These are phyloP conservation scores for Poeciliopsis occidentalis DNA, from an alignment of 2,113 vertebrate genomes.

Conservation along the genomic window DNA sequence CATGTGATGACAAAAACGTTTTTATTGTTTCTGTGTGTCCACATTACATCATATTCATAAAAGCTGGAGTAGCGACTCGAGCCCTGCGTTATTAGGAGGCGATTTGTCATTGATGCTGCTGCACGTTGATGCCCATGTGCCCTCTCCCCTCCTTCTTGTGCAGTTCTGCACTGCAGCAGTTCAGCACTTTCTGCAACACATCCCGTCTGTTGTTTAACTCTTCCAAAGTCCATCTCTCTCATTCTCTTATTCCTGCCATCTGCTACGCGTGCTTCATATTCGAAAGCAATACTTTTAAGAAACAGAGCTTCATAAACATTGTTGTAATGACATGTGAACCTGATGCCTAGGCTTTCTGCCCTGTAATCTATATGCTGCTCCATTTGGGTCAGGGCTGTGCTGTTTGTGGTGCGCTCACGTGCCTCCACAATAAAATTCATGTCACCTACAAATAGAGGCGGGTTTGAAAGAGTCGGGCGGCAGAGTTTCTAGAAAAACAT, in stretches of 20 bases:
- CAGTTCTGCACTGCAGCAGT: conserved; percentile 70
- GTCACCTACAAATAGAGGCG: background rate
- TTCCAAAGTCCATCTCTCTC: background rate
- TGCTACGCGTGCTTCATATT: conserved; percentile 6
- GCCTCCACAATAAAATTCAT: conserved; percentile 1
- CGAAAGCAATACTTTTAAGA: background rate
- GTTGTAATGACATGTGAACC: conserved; percentile 35
- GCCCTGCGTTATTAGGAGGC: conserved; percentile 47
- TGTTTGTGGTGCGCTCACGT: conserved; percentile 14
- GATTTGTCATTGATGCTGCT: conserved; percentile 61
- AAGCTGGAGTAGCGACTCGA: conserved; percentile 39
- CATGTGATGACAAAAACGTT: background rate
- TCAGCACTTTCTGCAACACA: conserved; percentile 62
- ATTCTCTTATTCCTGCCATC: conserved; percentile 49
- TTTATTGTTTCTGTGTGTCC: background rate
- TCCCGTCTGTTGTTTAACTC: conserved; percentile 17
- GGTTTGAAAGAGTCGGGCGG: background rate
- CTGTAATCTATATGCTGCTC: conserved; percentile 54
- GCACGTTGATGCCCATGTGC: conserved; percentile 73
- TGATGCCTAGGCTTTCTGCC: conserved; percentile 42
- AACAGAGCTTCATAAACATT: conserved; percentile 5
- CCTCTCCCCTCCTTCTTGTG: background rate
- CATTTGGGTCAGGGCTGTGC: conserved; percentile 52
- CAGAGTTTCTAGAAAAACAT: background rate
- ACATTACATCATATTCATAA: conserved; percentile 52